Evolutionary conservation across 1,140 invertebrate genomes (phyloP).

Genomic region (Schlechtendalia chinensis): DNA sequence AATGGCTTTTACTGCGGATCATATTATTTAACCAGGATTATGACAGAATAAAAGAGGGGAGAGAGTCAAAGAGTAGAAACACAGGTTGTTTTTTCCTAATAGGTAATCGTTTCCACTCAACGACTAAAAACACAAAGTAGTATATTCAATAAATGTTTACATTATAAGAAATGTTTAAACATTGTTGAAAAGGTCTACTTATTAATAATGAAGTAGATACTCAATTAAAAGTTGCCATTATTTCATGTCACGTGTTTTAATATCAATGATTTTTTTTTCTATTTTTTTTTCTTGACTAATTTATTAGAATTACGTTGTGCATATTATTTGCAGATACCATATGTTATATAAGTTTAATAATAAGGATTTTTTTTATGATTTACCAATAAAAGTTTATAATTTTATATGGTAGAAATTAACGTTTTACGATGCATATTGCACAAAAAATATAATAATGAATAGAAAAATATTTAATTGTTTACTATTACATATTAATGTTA

Average conservation of each 20-base stretch:
- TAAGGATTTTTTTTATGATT: not conserved
- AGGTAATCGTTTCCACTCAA: conserved; percentile 6
- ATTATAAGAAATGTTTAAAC: no score
- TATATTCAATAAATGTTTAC: not conserved
- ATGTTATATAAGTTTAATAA: not conserved
- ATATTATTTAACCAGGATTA: conserved; percentile 37
- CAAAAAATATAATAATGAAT: no score
- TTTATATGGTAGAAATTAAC: not conserved
- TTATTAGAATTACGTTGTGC: not conserved
- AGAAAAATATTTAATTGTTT: no score
- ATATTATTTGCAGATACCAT: not conserved
- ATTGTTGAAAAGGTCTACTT: no score
- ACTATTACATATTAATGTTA: no score
- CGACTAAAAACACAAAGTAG: not conserved
- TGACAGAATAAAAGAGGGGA: not conserved
- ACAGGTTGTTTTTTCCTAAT: not conserved
- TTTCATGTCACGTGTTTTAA: no score
- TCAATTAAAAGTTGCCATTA: no score
- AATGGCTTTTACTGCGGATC: conserved; percentile 32
- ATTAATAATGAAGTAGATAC: no score
- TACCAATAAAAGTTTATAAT: not conserved
- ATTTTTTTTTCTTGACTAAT: not conserved
- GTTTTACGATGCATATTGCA: no score
- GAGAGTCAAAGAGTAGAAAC: conserved; percentile 2
- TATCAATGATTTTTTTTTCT: not conserved